Base-by-base conservation (phyloP, 2,113 vertebrate genomes). In the Pontoporia blainvillei region DNA sequence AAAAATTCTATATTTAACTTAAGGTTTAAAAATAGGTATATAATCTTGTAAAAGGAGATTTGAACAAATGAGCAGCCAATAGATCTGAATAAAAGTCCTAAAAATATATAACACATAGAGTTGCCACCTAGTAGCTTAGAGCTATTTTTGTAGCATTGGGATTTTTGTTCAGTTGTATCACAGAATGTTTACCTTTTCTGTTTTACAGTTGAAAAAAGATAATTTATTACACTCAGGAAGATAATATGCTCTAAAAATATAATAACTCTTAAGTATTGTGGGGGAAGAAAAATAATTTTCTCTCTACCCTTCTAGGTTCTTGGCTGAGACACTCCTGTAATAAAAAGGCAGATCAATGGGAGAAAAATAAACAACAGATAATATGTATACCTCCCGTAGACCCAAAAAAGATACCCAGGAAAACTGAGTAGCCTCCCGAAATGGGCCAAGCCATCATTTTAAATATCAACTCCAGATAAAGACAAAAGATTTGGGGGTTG, bases 141-240 rank as follows among this genome's bases (percentile, higher is more conserved):
- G 49, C 41, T 86, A 6, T 81, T 92, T 36, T 66, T 71, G 21
- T 54, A 96, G 54, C 18, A 8, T 27, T 92, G 21, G 61, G 29
- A 84, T 52, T 93, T 88, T 94, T 88, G 41, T 69, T 96, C 46
- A 34, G 23, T 90, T 88, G 8, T 31, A 20, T 62, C 82, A 69
- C 29, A 85, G 82, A 82, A 66, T 66, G 4, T 54, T 93, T 90
- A 73, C 61, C 17, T 94, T 84, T 94, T 72, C 59, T 76, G 39
- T 62, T 21, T 72, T 83, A 64, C 17, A 46, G 3, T 71, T 86
- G 57, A 71, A 71, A 69, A 75, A 88, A 91, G 23, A 25, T 94
- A 84, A 93, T 93, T 90, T 81, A 52, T 86, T 95, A 93, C 75
- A 36, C 89, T 92, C 21, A 67, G 29, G 34, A 96, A 96, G 61